A percentile compares a stretch with the other conserved stretches of the same genome.
These are phyloP conservation scores for Endomychus coccineus DNA, from an alignment of 2,888 invertebrate species.

Conservation along the genomic window DNA sequence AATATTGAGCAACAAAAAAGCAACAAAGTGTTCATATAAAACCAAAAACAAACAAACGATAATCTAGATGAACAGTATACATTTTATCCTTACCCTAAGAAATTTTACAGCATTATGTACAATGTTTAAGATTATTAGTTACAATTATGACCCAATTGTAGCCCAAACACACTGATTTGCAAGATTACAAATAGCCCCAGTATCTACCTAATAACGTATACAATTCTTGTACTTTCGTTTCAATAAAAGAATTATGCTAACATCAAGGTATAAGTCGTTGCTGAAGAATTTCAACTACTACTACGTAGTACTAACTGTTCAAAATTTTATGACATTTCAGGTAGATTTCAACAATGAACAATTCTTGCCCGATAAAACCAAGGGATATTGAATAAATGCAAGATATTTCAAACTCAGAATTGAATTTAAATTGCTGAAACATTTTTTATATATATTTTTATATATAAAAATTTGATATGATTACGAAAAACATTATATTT, in stretches of 20 bases:
- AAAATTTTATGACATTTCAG: too few species aligned
- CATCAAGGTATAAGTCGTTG: too few species aligned
- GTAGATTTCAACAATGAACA: too few species aligned
- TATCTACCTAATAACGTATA: slow-evolving; percentile 42
- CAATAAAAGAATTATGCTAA: not conserved
- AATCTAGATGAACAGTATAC: slow-evolving; percentile 43
- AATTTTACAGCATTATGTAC: slow-evolving; percentile 41
- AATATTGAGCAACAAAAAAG: slow-evolving; percentile 47
- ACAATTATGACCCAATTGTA: slow-evolving; percentile 27
- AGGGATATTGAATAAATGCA: too few species aligned
- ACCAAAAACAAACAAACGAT: slow-evolving; percentile 37
- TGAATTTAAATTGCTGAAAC: too few species aligned
- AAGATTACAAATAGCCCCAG: slow-evolving; percentile 42
- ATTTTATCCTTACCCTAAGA: slow-evolving; percentile 43
- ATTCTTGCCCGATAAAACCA: too few species aligned
- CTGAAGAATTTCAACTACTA: too few species aligned
- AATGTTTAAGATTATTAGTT: slow-evolving; percentile 18
- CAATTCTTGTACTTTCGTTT: slow-evolving; percentile 44
- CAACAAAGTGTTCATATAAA: slow-evolving; percentile 43
- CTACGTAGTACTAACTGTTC: too few species aligned
- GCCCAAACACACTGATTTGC: slow-evolving; percentile 41
- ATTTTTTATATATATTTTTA: too few species aligned
- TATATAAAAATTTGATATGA: too few species aligned
- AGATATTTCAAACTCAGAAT: too few species aligned
- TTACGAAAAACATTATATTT: too few species aligned